Evolutionary conservation across 2,113 vertebrate genomes (phyloP), one percentile per base, ranked within the genome.

Genomic region (Alligator mississippiensis): DNA sequence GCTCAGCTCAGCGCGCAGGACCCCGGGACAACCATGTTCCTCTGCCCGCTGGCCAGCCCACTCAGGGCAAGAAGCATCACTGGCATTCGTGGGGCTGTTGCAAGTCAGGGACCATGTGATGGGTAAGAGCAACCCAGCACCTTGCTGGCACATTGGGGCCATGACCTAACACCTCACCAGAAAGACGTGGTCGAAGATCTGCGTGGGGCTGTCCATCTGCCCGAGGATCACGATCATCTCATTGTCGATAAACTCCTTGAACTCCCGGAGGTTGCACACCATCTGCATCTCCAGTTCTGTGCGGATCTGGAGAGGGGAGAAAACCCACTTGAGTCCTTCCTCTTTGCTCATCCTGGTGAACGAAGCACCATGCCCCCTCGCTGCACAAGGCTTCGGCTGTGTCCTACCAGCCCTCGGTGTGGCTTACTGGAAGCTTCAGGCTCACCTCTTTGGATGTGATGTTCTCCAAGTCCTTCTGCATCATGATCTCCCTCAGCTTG

Each of bases 211-310:
- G 97, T 99, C 99, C 99, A 99, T 99, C 97, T 99, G 99, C 74
- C 99, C 99, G 74, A 99, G 98, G 97, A 99, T 99, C 94, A 99
- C 98, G 11, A 99, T 99, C 99, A 99, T 99, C 95, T 99, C 99
- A 15, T 99, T 99, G 96, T 99, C 99, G 66, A 99, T 99, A 97
- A 99, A 99, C 93, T 99, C 99, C 82, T 99, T 99, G 94, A 99
- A 99, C 97, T 99, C 99, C 78, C 99, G 96, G 95, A 99, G 97
- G 97, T 99, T 99, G 80, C 99, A 99, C 34, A 98, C 99, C 99
- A 99, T 99, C 95, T 99, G 99, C 98, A 99, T 99, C 97, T 99
- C 99, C 97, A 99, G 98, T 95, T 99, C 99, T 0, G 99, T 99
- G 75, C 99, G 98, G 85, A 99, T 99, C 99, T 99, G 97, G 77